Base-by-base conservation (phyloP, 2,113 vertebrate genomes). In the Microcebus griseorufus region DNA sequence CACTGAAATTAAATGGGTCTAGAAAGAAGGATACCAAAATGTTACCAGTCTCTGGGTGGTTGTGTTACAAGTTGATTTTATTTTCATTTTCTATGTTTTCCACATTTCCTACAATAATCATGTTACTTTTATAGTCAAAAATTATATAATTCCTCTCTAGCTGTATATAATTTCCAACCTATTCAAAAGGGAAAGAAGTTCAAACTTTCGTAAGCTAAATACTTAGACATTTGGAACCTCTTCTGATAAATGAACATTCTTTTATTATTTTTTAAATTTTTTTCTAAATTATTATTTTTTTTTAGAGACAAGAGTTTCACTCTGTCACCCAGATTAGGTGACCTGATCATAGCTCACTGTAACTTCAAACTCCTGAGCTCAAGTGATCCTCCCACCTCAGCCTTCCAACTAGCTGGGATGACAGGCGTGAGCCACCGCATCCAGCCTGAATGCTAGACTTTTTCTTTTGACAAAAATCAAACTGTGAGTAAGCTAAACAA, bases 11-110 rank as follows among this genome's bases (percentile, higher is more conserved):
- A 92, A 97, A 97, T 69, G 39, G 80, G 34, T 95, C 93, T 96
- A 95, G 94, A 97, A 97, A 96, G 88, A 97, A 97, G 67, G 70
- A 75, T 45, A 72, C 83, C 60, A 88, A 89, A 97, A 96, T 92
- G 79, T 95, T 89, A 80, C 70, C 64, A 80, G 75, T 82, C 78
- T 93, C 79, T 70, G 78, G 53, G 62, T 88, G 39, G 48, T 45
- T 94, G 69, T 25, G n/a, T 93, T 86, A 86, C 65, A 82, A 88
- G 51, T 88, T 96, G 83, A 93, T 87, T 97, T 91, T 58, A 64
- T 94, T 96, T 97, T 93, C 48, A 82, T 96, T 93, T 89, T 85
- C 64, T 96, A 17, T 51, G 86, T 94, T 89, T 79, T 81, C 37
- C 48, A 90, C 1, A 51, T 78, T 97, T 94, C 58, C 89, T 95